Evolutionary conservation across 2,113 vertebrate species (phyloP), one percentile per base, ranked within the genome.

Genomic region (Lates calcarifer): DNA sequence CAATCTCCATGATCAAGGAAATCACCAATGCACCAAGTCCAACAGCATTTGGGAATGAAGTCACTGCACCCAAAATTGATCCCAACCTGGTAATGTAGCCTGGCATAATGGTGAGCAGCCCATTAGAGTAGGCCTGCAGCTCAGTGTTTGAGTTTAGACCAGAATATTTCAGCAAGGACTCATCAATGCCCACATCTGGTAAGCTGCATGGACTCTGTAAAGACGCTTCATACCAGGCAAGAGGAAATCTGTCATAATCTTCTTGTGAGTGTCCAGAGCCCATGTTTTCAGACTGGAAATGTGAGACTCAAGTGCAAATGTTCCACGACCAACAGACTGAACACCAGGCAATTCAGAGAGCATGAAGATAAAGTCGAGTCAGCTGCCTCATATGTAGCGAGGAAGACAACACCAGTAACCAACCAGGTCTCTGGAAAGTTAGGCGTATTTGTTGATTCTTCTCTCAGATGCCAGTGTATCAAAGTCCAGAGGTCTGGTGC

Each of bases 1-100:
- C 0, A 33, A 80, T 1, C 11, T 80, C 75, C 0, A 84, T 7
- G 7, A 80, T 14, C 29, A 80, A 14, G 2, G 58, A 69, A 35
- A 75, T 33, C 64, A 79, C 26, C 57, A 79, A 17, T 0, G 76
- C 82, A 57, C 64, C 82, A 1, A 84, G 63, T 49, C 82, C 76
- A 18, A 77, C 74, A n/a, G 60, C 67, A 11, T 77, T 66, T 3
- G 74, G 43, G 43, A 78, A 0, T 6, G 17, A 0, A 28, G 13
- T 55, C 0, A 61, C 0, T 0, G 15, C 0, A 4, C 15, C 43
- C 15, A 73, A 2, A 37, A 0, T 0, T 3, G 61, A 6, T n/a
- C 43, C 74, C 61, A 78, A 6, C 0, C 0, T 61, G 0, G 8
- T 0, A 1, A 73, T 0, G 62, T 5, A 73, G 22, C 0, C 53